Conservation (phyloP, 2,888 invertebrate species). For the Rhimphoctona megacephalus region DNA sequence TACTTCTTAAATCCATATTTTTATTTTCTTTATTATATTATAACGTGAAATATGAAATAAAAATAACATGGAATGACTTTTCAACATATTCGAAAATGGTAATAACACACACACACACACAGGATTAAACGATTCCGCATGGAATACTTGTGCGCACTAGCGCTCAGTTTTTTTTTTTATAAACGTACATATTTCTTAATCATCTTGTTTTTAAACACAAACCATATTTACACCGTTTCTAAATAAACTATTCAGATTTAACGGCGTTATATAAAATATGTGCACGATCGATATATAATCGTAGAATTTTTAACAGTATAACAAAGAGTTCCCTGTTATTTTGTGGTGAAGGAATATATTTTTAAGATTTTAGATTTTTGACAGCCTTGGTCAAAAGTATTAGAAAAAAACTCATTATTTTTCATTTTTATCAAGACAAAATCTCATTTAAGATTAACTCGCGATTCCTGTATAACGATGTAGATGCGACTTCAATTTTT, state of each 20-base stretch:
- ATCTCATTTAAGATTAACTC: neutral
- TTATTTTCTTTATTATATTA: neutral
- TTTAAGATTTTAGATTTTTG: neutral
- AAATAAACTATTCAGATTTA: conserved; percentile 54
- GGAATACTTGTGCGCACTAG: conserved; percentile 59
- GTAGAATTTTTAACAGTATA: neutral
- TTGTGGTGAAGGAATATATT: neutral
- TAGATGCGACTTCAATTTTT: no score
- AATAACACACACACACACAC: conserved; percentile 58
- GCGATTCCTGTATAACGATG: no score
- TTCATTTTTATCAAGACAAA: neutral
- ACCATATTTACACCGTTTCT: conserved; percentile 1
- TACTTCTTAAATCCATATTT: neutral
- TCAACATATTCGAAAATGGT: conserved; percentile 54
- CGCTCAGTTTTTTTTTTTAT: conserved; percentile 6
- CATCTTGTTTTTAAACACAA: conserved; percentile 15
- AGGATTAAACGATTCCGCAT: conserved; percentile 44
- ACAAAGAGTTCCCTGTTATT: neutral
- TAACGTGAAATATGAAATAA: conserved; percentile 35
- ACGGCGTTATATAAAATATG: conserved; percentile 25
- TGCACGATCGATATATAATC: no score
- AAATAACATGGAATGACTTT: conserved; percentile 55
- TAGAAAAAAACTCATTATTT: neutral
- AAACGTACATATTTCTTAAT: conserved; percentile 3
- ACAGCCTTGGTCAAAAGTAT: neutral